Evolutionary conservation across 2,888 invertebrate species (phyloP), one percentile per base, ranked within the genome.

Genomic region (Proisotoma minuta): DNA sequence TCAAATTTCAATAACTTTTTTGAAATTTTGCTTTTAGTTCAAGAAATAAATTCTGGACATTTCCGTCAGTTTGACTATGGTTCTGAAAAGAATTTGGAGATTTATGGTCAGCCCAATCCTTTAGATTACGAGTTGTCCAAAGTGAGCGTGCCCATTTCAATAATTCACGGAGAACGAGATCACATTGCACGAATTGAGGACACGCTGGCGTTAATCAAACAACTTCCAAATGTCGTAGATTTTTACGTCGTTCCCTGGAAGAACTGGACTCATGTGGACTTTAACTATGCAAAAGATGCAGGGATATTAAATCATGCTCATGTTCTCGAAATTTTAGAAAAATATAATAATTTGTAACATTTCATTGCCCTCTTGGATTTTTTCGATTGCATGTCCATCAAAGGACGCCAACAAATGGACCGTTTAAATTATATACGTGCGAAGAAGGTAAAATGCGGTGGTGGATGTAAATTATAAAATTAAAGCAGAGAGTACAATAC

Each of bases 21-120:
- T 34, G 39, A 10, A 34, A 10, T 34, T 12, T 34, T n/a, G n/a
- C n/a, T n/a, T n/a, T n/a, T n/a, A n/a, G 51, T 26, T 26, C 51
- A 51, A 51, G 24, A 24, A 26, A 51, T 24, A 5, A 10, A 24
- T 4, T 52, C 52, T 52, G 52, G 52, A 28, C 27, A 29, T 4
- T 52, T 28, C 18, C 34, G 28, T 3, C 27, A 52, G n/a, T 54
- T 29, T 39, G 54, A 54, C n/a, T 40, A 54, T 20, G 39, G 54
- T 12, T 3, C 3, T 18, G 3, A 2, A 18, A 29, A 29, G 10
- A 54, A 54, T 20, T 3, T 34, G 24, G 4, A 23, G 22, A 5
- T 15, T 2, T 54, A 54, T 54, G 39, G 40, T 5, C n/a, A 34
- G 8, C 5, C 18, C 2, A 54, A 3, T 34, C 54, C 54, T 22